Evolutionary conservation across 2,888 invertebrate genomes (phyloP).

Genomic region (Fragum fragum): DNA sequence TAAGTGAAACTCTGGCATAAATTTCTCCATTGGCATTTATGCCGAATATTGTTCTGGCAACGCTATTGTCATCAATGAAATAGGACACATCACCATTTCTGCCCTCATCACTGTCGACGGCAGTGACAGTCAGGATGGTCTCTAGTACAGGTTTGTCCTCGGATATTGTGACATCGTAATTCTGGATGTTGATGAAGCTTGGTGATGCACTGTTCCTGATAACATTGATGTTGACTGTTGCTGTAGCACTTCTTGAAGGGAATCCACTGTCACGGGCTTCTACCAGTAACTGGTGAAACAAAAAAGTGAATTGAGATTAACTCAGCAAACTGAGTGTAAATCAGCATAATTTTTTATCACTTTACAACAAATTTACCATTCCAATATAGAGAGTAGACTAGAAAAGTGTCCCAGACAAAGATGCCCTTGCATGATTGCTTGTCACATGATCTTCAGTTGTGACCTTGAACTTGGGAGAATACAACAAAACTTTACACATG

Average conservation of each 20-base stretch:
- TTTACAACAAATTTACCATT: too few species aligned
- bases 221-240: conserved; percentile 77
- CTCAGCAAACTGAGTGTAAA: too few species aligned
- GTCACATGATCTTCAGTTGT: too few species aligned
- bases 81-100: conserved; percentile 78
- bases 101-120: conserved; percentile 66
- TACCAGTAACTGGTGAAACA: conserved; percentile 73
- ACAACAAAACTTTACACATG: too few species aligned
- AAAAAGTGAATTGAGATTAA: too few species aligned
- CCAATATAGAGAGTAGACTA: too few species aligned
- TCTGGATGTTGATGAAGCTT: conserved; percentile 57
- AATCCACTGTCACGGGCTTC: conserved; percentile 77
- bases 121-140: conserved; percentile 64
- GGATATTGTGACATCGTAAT: conserved; percentile 69
- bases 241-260: conserved; percentile 69
- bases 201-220: conserved; percentile 77
- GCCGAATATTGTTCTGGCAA: conserved; percentile 91
- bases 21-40: conserved; percentile 93
- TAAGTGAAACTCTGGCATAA: conserved; percentile 75
- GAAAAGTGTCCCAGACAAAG: too few species aligned
- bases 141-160: conserved; percentile 70
- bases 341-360: too few species aligned
- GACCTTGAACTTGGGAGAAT: too few species aligned
- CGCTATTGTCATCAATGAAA: conserved; percentile 62
- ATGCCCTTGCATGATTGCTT: too few species aligned